A percentile compares a stretch with the other conserved stretches of the same genome.
These are phyloP conservation scores for Misgurnus anguillicaudatus DNA, from an alignment of 2,113 vertebrate genomes.

Conservation along the genomic window DNA sequence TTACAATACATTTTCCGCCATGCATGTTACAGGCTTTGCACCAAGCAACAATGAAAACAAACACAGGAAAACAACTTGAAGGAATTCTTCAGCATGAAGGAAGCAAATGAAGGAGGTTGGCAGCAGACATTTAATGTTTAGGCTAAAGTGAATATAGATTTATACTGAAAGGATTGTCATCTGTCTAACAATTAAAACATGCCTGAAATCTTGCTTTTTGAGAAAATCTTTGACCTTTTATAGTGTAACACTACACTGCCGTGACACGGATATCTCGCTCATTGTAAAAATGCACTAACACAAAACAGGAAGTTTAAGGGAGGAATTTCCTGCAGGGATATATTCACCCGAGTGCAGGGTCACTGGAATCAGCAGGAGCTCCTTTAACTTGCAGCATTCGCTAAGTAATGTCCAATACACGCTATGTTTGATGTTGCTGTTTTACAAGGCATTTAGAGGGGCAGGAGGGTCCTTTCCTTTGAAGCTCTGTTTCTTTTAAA, in stretches of 20 bases:
- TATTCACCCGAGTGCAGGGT: constrained; percentile 53
- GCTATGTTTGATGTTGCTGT: constrained; percentile 65
- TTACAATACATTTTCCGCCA: constrained; percentile 7
- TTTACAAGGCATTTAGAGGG: constrained; percentile 46
- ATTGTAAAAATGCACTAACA: constrained; percentile 52
- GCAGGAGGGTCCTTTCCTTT: constrained; percentile 53
- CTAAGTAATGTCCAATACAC: constrained; percentile 65
- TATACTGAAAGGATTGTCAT: too few species aligned
- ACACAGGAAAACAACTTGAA: constrained; percentile 31
- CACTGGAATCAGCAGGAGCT: constrained; percentile 51
- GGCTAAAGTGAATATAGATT: background rate
- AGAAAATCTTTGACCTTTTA: constrained; percentile 18
- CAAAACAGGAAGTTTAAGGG: constrained; percentile 58
- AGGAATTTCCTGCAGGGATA: constrained; percentile 68
- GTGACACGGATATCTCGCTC: constrained; percentile 48
- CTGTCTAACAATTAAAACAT: background rate
- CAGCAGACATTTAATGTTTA: background rate
- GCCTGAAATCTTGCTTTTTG: background rate
- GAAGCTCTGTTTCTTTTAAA: background rate
- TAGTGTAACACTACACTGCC: constrained; percentile 39
- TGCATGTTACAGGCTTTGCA: constrained; percentile 25
- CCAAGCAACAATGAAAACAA: constrained; percentile 30
- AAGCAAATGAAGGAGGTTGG: background rate
- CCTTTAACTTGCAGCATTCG: background rate
- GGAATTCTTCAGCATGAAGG: background rate